phyloP scores from a whole-genome alignment of 35 echinoderm and acorn worm genomes.

The Anneissia japonica region DNA sequence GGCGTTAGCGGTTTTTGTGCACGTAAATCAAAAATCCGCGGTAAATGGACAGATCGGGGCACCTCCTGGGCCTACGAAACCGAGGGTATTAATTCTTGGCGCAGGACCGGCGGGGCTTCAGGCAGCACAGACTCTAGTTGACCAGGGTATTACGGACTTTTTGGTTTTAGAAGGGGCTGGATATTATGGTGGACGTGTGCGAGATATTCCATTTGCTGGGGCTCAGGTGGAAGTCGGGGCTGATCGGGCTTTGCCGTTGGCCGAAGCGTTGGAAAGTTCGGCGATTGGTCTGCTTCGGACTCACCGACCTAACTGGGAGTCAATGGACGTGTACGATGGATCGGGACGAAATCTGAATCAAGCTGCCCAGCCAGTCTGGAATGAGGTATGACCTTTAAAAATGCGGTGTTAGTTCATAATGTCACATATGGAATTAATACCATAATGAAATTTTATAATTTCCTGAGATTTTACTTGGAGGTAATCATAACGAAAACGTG shows the following conservation, averaged over 20 bases:
- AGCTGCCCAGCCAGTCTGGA: background rate
- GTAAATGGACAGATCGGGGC: background rate
- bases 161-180: background rate
- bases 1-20: background rate
- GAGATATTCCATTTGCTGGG: background rate
- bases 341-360: background rate
- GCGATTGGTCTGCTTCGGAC: constrained; percentile 4
- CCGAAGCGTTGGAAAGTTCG: constrained; percentile 12
- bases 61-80: background rate
- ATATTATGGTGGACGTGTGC: background rate
- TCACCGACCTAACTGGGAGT: constrained; percentile 16
- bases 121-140: background rate
- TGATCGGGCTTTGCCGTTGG: background rate
- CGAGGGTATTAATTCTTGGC: background rate
- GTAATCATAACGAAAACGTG: too few relatives aligned
- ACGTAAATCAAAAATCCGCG: background rate
- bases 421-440: too few relatives aligned
- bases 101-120: background rate
- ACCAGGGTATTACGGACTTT: background rate
- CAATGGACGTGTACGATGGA: background rate
- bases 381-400: background rate
- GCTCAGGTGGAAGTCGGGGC: background rate
- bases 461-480: too few relatives aligned
- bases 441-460: too few relatives aligned
- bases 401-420: too few relatives aligned